These are phyloP conservation scores for Tetramorium bicarinatum DNA, from an alignment of 2,888 invertebrate genomes.

Conservation along the genomic window DNA sequence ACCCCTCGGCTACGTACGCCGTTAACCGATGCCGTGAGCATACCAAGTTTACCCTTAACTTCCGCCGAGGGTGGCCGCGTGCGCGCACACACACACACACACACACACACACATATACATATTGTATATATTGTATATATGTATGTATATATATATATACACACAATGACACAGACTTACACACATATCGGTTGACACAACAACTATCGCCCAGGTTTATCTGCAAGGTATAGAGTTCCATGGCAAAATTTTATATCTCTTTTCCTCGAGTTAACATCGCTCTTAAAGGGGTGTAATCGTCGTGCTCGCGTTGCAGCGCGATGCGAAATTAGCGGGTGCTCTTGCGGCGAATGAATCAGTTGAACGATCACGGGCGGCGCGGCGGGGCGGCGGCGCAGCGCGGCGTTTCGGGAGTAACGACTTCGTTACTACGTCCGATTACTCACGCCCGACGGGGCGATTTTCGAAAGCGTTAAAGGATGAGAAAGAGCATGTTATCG, in stretches of 20 bases:
- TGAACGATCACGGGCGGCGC: slow-evolving; percentile 32
- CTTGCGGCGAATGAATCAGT: slow-evolving; percentile 52
- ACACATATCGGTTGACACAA: not conserved
- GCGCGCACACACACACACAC: not conserved
- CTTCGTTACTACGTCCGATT: slow-evolving; percentile 52
- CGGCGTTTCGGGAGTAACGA: slow-evolving; percentile 51
- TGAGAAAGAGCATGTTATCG: not conserved
- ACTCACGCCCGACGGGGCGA: slow-evolving; percentile 23
- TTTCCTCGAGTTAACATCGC: slow-evolving; percentile 17
- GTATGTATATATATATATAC: no score
- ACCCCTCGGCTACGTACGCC: slow-evolving; percentile 42
- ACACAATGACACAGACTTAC: not conserved
- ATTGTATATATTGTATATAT: no score
- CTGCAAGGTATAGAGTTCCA: slow-evolving; percentile 40
- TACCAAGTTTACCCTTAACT: slow-evolving; percentile 35
- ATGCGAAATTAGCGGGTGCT: slow-evolving; percentile 55
- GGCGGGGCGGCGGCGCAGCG: not conserved
- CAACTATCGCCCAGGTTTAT: slow-evolving; percentile 56
- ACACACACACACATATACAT: no score
- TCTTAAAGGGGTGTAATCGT: slow-evolving; percentile 52
- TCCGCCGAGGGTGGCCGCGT: slow-evolving; percentile 4
- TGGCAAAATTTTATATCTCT: slow-evolving; percentile 54
- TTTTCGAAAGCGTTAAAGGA: slow-evolving; percentile 29
- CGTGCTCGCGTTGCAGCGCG: slow-evolving; percentile 13
- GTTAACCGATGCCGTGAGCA: slow-evolving; percentile 43